These are phyloP conservation scores for Psittacula derbiana DNA, from an alignment of 2,797 vertebrate species.

Conservation along the genomic window DNA sequence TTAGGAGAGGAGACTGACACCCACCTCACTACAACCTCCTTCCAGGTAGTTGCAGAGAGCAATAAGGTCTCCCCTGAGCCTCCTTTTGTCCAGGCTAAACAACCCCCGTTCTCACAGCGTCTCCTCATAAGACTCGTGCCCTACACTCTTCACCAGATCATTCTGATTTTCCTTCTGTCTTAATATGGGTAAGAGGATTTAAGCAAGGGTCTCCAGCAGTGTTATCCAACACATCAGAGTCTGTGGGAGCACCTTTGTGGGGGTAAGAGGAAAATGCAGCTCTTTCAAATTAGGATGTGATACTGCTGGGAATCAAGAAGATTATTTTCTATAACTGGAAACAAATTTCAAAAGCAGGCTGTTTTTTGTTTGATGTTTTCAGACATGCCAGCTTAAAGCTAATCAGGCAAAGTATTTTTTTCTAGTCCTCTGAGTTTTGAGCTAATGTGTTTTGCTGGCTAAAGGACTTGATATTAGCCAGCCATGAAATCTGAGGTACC, in stretches of 20 bases:
- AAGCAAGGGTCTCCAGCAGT: background rate
- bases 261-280: background rate
- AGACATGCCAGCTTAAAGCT: conserved; percentile 37
- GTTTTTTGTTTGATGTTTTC: conserved; percentile 22
- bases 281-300: background rate
- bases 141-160: background rate
- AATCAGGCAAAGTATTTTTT: conserved; percentile 53
- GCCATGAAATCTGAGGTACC: background rate
- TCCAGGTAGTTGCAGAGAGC: background rate
- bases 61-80: background rate
- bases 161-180: background rate
- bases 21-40: background rate
- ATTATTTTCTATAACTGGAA: background rate
- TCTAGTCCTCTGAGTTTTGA: conserved; percentile 55
- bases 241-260: background rate
- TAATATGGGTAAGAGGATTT: background rate
- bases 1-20: background rate
- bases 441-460: conserved; percentile 15
- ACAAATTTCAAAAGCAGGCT: conserved; percentile 32
- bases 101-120: background rate
- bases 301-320: background rate
- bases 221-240: background rate
- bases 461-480: conserved; percentile 50
- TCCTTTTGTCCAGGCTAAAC: background rate
- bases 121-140: background rate